phyloP scores from a whole-genome alignment of 2,113 vertebrate genomes.

The Damaliscus lunatus region DNA sequence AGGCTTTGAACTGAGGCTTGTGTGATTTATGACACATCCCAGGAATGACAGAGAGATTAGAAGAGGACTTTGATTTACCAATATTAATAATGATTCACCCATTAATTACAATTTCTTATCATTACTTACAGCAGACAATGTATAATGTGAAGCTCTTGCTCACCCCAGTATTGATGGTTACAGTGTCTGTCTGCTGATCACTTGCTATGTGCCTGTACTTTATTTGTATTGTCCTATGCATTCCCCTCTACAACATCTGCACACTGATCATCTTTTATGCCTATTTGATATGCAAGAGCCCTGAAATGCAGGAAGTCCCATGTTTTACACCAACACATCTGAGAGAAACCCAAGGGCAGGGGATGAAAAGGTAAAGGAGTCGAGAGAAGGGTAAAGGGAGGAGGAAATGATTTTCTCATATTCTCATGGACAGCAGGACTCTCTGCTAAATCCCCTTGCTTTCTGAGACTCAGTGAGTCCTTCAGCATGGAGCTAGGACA shows the following conservation, averaged over 20 bases:
- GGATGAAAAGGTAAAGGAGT: neutral
- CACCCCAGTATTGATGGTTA: no score
- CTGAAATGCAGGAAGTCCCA: accelerated
- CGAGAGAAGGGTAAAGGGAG: neutral
- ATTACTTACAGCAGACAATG: neutral
- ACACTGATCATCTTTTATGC: accelerated
- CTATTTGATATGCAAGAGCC: no score
- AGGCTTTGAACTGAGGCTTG: neutral
- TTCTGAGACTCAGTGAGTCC: neutral
- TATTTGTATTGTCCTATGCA: accelerated
- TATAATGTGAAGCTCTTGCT: neutral
- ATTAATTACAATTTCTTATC: neutral
- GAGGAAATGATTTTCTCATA: accelerated
- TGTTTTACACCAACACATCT: neutral
- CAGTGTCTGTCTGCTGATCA: neutral
- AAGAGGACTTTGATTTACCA: neutral
- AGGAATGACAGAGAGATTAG: neutral
- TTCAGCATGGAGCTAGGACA: no score
- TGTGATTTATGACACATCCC: neutral
- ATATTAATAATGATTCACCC: neutral
- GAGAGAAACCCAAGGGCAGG: neutral
- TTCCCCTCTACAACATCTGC: no score
- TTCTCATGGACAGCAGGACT: neutral
- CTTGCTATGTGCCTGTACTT: accelerated
- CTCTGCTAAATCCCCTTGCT: no score